Conservation (phyloP, 2,888 invertebrate genomes). For the Nephrotoma guestfalica region DNA sequence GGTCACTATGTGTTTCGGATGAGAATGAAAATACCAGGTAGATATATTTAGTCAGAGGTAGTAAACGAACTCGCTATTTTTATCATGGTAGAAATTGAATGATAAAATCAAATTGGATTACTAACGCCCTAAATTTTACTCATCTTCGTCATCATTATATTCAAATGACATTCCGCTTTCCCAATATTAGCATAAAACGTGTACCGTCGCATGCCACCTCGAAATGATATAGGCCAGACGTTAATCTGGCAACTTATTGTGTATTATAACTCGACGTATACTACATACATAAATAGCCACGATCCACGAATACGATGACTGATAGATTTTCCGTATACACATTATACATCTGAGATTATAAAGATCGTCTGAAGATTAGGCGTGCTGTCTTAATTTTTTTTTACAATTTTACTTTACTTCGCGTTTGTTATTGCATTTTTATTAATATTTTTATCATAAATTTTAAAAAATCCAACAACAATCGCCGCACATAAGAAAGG, state of each 20-base stretch:
- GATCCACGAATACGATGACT: background rate
- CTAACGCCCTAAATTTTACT: too few species aligned
- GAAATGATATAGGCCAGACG: background rate
- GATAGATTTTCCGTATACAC: background rate
- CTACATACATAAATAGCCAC: background rate
- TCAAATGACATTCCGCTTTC: too few species aligned
- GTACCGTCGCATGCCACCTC: background rate
- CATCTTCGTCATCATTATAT: too few species aligned
- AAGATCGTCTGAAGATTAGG: background rate
- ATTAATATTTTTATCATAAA: background rate
- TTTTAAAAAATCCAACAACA: background rate
- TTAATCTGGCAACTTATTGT: background rate
- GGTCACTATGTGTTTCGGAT: too few species aligned
- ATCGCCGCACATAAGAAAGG: background rate
- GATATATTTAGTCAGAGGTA: too few species aligned
- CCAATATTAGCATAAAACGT: too few species aligned
- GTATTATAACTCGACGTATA: background rate
- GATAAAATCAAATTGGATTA: too few species aligned
- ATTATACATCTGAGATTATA: background rate
- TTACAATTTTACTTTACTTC: background rate
- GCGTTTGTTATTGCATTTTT: background rate
- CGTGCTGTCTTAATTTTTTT: background rate
- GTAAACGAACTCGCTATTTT: too few species aligned
- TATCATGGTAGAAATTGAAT: too few species aligned
- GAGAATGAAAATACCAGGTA: too few species aligned